Percentiles rank a stretch among this genome's conserved stretches.
phyloP scores from a whole-genome alignment of 2,888 invertebrate genomes.

The Athrips mouffetella region DNA sequence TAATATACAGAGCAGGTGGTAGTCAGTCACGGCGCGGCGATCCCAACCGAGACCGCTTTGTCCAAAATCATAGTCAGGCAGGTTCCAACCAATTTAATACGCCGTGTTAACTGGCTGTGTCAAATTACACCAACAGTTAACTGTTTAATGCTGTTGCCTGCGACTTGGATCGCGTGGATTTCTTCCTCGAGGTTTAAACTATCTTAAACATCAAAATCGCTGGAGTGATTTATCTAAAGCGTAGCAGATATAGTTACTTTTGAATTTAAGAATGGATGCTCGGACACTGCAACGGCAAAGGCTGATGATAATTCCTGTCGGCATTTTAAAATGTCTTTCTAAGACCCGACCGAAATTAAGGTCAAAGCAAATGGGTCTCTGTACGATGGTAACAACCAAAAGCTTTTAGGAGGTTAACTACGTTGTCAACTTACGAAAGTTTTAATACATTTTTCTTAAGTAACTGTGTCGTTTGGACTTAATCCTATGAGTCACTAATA shows the following conservation, averaged over 20 bases:
- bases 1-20: conserved; percentile 2
- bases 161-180: too few relatives aligned
- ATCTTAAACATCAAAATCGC: too few relatives aligned
- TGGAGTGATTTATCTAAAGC: too few relatives aligned
- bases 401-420: conserved; percentile 5
- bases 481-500: too few relatives aligned
- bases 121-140: conserved; percentile 1
- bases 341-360: neutral
- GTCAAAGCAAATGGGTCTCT: neutral
- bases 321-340: too few relatives aligned
- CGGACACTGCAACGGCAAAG: neutral
- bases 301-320: neutral
- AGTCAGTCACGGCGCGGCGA: conserved; percentile 4
- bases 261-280: neutral
- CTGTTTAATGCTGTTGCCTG: too few relatives aligned
- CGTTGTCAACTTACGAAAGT: too few relatives aligned
- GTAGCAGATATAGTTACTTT: too few relatives aligned
- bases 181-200: too few relatives aligned
- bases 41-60: conserved; percentile 39
- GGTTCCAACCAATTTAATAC: conserved; percentile 7
- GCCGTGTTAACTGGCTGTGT: conserved; percentile 4
- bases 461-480: neutral
- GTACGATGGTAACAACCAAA: neutral
- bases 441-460: neutral
- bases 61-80: conserved; percentile 38